A percentile compares a stretch with the other conserved stretches of the same genome.
phyloP scores from a whole-genome alignment of 2,888 invertebrate genomes.

The Thysanoteuthis rhombus region DNA sequence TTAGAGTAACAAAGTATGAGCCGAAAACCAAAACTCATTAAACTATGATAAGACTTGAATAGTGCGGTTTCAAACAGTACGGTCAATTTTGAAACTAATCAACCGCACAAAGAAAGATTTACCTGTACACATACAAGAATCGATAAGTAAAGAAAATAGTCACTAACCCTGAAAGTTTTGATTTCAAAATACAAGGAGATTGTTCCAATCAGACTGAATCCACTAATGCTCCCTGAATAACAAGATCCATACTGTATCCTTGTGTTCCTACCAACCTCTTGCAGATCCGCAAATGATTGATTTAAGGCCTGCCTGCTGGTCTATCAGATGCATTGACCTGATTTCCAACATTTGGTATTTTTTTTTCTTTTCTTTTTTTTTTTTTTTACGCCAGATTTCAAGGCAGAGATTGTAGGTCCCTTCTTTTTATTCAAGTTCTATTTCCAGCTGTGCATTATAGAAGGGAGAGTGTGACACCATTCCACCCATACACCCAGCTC shows the following conservation, averaged over 20 bases:
- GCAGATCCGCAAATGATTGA: not conserved
- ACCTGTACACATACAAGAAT: not conserved
- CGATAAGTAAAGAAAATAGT: not conserved
- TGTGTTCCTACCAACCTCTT: not conserved
- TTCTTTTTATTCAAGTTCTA: not conserved
- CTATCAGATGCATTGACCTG: not conserved
- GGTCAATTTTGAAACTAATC: too few species aligned
- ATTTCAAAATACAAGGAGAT: not conserved
- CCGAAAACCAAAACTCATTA: too few species aligned
- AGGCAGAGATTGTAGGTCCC: not conserved
- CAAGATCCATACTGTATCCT: not conserved
- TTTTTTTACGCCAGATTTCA: not conserved
- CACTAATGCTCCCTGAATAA: not conserved
- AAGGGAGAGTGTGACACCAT: not conserved
- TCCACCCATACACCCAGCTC: not conserved
- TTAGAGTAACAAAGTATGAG: too few species aligned
- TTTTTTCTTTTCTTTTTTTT: accelerated
- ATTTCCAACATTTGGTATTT: not conserved
- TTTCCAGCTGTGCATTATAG: not conserved
- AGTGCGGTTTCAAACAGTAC: too few species aligned
- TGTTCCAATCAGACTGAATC: not conserved
- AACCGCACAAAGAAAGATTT: too few species aligned
- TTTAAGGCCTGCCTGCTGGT: not conserved
- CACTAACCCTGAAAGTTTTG: not conserved
- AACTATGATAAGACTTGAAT: too few species aligned